A percentile compares a stretch with the other conserved stretches of the same genome.
Evolutionary conservation across 1,140 invertebrate species (phyloP).

Genomic region (Bombus vancouverensis): DNA sequence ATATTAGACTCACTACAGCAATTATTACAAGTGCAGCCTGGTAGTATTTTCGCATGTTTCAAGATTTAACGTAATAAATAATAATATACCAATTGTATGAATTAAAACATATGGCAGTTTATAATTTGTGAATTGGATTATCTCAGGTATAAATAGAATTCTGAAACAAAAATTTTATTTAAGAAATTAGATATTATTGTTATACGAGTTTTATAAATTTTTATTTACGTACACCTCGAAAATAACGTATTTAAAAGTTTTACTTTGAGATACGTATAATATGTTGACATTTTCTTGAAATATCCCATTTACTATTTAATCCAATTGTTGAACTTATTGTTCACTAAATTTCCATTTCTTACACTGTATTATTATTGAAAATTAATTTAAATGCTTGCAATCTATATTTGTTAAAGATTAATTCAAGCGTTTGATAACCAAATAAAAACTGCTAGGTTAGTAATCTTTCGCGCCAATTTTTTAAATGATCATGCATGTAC

Average conservation of each 20-base stretch:
- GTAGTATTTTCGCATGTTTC: conserved; percentile 89
- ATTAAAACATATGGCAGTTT: neutral
- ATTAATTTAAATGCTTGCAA: neutral
- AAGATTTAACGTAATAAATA: conserved; percentile 8
- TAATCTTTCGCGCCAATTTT: conserved; percentile 20
- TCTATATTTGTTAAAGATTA: neutral
- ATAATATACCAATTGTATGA: neutral
- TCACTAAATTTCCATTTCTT: neutral
- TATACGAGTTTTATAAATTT: neutral
- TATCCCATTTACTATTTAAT: neutral
- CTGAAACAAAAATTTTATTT: conserved; percentile 38
- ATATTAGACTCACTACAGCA: conserved; percentile 86
- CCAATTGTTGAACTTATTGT: neutral
- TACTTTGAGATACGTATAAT: neutral
- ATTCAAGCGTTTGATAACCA: neutral
- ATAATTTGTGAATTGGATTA: neutral
- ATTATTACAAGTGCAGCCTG: conserved; percentile 87
- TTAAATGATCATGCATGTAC: neutral
- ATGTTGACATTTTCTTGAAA: neutral
- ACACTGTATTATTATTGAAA: neutral
- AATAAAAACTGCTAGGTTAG: conserved; percentile 16
- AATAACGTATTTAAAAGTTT: neutral
- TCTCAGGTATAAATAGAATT: neutral
- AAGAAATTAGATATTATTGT: neutral
- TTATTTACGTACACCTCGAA: neutral